phyloP scores from a whole-genome alignment of 2,113 vertebrate genomes.

The Charina bottae region DNA sequence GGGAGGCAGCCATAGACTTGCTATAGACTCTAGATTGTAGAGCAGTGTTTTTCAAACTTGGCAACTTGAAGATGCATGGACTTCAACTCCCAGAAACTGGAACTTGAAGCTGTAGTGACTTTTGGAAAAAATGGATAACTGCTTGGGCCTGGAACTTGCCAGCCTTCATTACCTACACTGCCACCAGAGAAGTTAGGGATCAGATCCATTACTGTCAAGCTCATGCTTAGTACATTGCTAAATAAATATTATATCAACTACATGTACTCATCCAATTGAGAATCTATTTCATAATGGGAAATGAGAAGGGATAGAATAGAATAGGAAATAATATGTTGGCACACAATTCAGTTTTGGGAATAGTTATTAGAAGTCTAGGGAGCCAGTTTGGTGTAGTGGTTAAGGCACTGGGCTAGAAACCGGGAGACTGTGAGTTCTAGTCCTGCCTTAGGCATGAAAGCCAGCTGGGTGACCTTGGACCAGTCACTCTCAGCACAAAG shows the following conservation, averaged over 20 bases:
- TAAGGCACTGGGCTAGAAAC: no score
- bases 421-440: no score
- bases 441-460: no score
- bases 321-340: background rate
- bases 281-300: background rate
- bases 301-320: background rate
- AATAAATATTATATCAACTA: background rate
- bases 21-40: no score
- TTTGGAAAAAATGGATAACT: background rate
- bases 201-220: background rate
- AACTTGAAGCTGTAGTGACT: background rate
- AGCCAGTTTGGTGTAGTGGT: background rate
- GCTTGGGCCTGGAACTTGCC: background rate
- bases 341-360: background rate
- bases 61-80: no score
- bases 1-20: no score
- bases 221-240: background rate
- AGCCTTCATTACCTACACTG: background rate
- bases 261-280: background rate
- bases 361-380: background rate
- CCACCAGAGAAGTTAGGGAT: background rate
- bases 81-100: no score
- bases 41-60: no score
- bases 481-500: no score
- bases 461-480: no score